Percentiles rank a stretch among this genome's conserved stretches.
Conservation (phyloP, 2,888 invertebrate species). For the Xylophagus ater region DNA sequence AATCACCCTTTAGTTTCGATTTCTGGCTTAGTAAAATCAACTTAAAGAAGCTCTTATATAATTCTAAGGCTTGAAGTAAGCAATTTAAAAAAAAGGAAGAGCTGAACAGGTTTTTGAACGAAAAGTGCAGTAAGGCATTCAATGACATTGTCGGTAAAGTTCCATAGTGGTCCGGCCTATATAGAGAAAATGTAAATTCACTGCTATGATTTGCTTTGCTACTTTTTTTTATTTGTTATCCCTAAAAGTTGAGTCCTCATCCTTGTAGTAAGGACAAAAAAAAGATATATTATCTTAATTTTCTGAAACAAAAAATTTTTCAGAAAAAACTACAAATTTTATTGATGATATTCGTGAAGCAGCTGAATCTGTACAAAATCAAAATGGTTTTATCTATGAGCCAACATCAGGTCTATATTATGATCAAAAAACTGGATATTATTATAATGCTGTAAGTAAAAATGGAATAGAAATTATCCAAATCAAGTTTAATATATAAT, state of each 20-base stretch:
- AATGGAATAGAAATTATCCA: not conserved
- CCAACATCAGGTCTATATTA: slow-evolving; percentile 80
- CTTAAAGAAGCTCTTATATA: too few relatives aligned
- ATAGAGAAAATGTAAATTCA: not conserved
- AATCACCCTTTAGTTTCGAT: too few relatives aligned
- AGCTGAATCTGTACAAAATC: slow-evolving; percentile 60
- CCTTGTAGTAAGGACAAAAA: too few relatives aligned
- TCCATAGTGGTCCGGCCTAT: not conserved
- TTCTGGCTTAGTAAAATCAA: too few relatives aligned
- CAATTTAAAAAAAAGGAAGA: too few relatives aligned
- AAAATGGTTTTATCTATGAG: slow-evolving; percentile 75
- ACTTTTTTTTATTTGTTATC: not conserved
- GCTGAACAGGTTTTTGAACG: too few relatives aligned
- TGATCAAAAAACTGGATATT: slow-evolving; percentile 79
- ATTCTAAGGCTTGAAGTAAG: too few relatives aligned
- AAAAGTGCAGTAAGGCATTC: too few relatives aligned
- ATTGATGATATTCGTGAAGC: slow-evolving; percentile 65
- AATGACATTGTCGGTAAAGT: too few relatives aligned
- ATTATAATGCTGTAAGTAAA: slow-evolving; percentile 71
- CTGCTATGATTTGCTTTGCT: not conserved
- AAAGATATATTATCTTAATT: not conserved
- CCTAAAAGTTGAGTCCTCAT: too few relatives aligned
- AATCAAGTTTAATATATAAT: not conserved
- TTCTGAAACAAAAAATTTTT: not conserved
- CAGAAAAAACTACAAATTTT: slow-evolving; percentile 35